phyloP scores from a whole-genome alignment of 1,140 invertebrate species.

The Drosophila nebulosa region DNA sequence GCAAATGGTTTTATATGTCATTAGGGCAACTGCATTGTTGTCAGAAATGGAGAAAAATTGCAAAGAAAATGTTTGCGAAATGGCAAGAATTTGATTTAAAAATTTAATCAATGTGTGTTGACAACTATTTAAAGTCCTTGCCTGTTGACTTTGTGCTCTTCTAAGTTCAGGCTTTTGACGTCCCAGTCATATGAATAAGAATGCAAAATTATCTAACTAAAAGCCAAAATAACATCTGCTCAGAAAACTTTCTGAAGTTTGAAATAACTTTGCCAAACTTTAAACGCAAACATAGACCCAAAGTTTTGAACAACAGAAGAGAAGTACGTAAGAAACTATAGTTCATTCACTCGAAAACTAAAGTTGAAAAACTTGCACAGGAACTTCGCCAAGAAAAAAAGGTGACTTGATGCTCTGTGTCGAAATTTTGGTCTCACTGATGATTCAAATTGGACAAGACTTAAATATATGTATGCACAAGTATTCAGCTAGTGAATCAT shows the following conservation, averaged over 20 bases:
- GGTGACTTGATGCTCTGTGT: background rate
- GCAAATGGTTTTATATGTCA: conserved; percentile 39
- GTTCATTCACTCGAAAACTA: conserved; percentile 16
- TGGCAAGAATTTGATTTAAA: background rate
- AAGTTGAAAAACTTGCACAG: background rate
- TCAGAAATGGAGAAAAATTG: background rate
- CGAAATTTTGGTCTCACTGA: background rate
- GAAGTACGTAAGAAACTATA: conserved; percentile 2
- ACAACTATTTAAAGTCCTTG: background rate
- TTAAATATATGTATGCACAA: background rate
- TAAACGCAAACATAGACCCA: conserved; percentile 14
- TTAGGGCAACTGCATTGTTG: background rate
- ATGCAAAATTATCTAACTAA: background rate
- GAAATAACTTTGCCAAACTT: conserved; percentile 21
- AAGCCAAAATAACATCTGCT: conserved; percentile 4
- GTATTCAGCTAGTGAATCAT: background rate
- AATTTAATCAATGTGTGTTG: background rate
- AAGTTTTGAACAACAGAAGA: background rate
- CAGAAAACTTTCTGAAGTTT: conserved; percentile 10
- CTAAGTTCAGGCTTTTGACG: background rate
- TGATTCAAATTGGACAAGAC: background rate
- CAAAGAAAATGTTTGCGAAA: background rate
- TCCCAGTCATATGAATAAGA: background rate
- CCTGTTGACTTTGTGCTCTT: background rate
- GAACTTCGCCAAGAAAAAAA: background rate